Conservation (phyloP, 1,140 invertebrate species). For the Fopius arisanus region DNA sequence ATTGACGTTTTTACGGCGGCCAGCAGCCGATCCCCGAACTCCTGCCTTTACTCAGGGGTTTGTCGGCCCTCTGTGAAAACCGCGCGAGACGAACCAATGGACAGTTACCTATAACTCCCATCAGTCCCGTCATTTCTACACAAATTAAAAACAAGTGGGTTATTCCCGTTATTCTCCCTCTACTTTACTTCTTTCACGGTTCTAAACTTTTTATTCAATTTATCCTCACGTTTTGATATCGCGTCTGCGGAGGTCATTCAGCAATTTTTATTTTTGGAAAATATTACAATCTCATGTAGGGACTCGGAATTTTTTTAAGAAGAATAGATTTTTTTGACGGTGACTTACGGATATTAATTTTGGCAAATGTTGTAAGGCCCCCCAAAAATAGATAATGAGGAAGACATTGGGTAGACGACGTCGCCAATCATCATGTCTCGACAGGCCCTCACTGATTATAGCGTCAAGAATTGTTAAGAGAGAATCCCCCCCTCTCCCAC, state of each 20-base stretch:
- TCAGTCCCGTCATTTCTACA: too few species aligned
- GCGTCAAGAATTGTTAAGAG: not conserved
- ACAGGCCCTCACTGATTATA: not conserved
- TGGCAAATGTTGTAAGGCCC: not conserved
- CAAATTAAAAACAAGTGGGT: too few species aligned
- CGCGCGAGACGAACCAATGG: not conserved
- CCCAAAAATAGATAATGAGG: not conserved
- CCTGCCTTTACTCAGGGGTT: not conserved
- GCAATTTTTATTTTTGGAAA: too few species aligned
- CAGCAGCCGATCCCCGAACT: constrained; percentile 57
- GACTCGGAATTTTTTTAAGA: too few species aligned
- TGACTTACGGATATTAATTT: too few species aligned
- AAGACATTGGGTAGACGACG: not conserved
- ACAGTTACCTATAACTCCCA: too few species aligned
- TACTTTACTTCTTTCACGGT: too few species aligned
- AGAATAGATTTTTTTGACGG: not conserved
- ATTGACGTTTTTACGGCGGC: constrained; percentile 66
- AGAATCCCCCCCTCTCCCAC: not conserved
- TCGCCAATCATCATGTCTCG: not conserved
- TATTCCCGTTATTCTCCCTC: too few species aligned
- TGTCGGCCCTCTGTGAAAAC: not conserved
- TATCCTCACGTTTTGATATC: too few species aligned
- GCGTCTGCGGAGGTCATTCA: too few species aligned
- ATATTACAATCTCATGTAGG: too few species aligned
- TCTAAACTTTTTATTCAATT: too few species aligned